Percentiles rank a stretch among this genome's conserved stretches.
Conservation (phyloP, 2,888 invertebrate genomes). For the Ormia ochracea region DNA sequence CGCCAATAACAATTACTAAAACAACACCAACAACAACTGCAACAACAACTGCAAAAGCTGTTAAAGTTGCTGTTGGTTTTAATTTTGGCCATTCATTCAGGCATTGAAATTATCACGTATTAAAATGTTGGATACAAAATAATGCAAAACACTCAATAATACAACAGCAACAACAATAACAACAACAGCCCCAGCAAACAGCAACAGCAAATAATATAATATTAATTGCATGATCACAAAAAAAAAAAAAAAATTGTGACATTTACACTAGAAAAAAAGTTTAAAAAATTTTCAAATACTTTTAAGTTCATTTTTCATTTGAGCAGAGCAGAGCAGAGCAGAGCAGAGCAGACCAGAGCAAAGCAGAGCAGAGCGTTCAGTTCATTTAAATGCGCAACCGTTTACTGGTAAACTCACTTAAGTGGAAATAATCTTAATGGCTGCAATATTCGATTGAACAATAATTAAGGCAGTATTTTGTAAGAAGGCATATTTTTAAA, state of each 20-base stretch:
- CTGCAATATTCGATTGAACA: neutral
- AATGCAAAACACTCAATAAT: neutral
- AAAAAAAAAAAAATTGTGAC: constrained; percentile 50
- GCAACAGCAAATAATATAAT: too few species aligned
- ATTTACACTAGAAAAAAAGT: constrained; percentile 32
- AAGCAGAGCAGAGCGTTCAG: too few species aligned
- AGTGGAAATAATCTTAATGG: neutral
- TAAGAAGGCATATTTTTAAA: too few species aligned
- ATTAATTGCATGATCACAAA: too few species aligned
- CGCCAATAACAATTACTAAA: neutral
- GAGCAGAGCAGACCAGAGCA: too few species aligned
- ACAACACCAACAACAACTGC: neutral
- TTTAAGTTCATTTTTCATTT: neutral
- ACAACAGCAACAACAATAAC: neutral
- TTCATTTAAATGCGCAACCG: neutral
- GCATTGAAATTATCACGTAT: constrained; percentile 34
- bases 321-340: too few species aligned
- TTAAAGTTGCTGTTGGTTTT: neutral
- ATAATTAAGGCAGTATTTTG: neutral
- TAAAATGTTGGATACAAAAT: constrained; percentile 26
- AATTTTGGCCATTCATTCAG: neutral
- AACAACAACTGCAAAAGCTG: neutral
- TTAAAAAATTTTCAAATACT: neutral
- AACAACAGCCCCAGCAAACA: neutral
- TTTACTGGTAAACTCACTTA: neutral